Conservation (phyloP, 2,888 invertebrate species). For the Hypomecis atomaria region DNA sequence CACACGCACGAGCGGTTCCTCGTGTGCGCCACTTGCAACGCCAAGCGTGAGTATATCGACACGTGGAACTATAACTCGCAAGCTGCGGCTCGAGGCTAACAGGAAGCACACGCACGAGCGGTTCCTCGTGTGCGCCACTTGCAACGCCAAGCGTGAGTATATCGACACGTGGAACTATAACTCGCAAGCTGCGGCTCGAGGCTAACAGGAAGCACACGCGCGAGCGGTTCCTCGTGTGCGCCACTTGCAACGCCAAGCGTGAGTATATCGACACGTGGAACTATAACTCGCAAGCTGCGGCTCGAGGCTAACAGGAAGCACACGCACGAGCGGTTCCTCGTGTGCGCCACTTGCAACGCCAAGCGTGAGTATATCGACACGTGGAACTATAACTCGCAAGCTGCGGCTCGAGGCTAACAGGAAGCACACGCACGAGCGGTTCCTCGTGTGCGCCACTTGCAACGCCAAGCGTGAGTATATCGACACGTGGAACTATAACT, state of each 20-base stretch:
- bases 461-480: conserved; percentile 85
- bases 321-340: conserved; percentile 86
- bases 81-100: conserved; percentile 84
- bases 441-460: conserved; percentile 85
- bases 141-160: conserved; percentile 85
- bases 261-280: too few species aligned
- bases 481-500: too few species aligned
- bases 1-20: conserved; percentile 86
- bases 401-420: conserved; percentile 85
- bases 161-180: too few species aligned
- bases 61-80: too few species aligned
- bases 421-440: conserved; percentile 84
- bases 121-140: conserved; percentile 85
- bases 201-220: conserved; percentile 84
- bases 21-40: conserved; percentile 84
- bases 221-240: conserved; percentile 86
- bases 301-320: conserved; percentile 85
- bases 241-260: conserved; percentile 84
- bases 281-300: conserved; percentile 80
- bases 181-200: conserved; percentile 83
- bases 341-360: conserved; percentile 84
- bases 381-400: too few species aligned
- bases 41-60: too few species aligned
- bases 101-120: conserved; percentile 84
- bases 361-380: too few species aligned